Base-by-base conservation (phyloP, 2,888 invertebrate genomes). In the Caenorhabditis uteleia region DNA sequence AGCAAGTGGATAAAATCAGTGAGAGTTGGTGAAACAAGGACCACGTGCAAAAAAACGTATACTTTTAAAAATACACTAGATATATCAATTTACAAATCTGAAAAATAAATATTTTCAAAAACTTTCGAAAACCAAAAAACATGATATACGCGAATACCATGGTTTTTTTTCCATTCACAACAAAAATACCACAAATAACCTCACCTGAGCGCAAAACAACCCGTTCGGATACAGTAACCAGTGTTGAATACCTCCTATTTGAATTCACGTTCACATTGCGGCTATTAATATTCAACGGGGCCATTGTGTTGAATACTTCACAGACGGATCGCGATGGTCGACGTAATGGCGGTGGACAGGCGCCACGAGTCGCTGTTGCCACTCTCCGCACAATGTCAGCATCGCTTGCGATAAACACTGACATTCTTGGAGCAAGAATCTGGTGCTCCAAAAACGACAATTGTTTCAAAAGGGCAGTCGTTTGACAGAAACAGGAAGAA, bases 381-480 rank as follows among this genome's bases (percentile, higher is more conserved):
- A 62, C 51, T 64, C 57, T 56, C 49, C 64, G 64, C 64, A 57
- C 57, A 64, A 64, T 64, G 64, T 64, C 48, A 49, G 54, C 57
- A 58, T 64, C 64, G 57, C 57, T 64, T 53, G 57, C 64, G 64
- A 64, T 64, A 64, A 64, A 64, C 64, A 64, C 64, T 58, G 64
- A 64, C 64, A 64, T 64, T 45, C 34, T 53, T n/a, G n/a, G n/a
- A n/a, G n/a, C n/a, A n/a, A n/a, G n/a, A n/a, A n/a, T n/a, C n/a
- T n/a, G n/a, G n/a, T n/a, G n/a, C n/a, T n/a, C n/a, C n/a, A n/a
- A n/a, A 40, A 40, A 39, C 45, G 36, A 50, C 58, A 58, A 50
- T 58, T 58, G 58, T 42, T 57, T 57, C 51, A 57, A 58, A 58
- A 58, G 51, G 51, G 34, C 58, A 58, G 46, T 45, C 39, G 34